These are phyloP conservation scores for Leptogaster cylindrica DNA, from an alignment of 2,888 invertebrate species.

Conservation along the genomic window DNA sequence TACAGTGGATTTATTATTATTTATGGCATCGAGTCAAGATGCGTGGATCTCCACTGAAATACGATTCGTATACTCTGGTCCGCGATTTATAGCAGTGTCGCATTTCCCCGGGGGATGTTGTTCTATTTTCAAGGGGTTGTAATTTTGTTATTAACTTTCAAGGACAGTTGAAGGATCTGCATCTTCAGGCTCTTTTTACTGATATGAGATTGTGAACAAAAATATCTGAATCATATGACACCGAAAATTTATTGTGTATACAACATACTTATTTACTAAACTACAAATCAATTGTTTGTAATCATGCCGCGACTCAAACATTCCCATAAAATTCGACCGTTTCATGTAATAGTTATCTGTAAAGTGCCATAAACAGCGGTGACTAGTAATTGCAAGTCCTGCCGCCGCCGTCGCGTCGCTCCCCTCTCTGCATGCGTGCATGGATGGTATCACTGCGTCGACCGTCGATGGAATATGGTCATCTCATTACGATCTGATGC, in stretches of 20 bases:
- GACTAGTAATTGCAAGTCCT: neutral
- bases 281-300: constrained; percentile 38
- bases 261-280: too few species aligned
- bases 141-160: constrained; percentile 7
- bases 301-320: constrained; percentile 10
- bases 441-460: constrained; percentile 7
- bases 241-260: too few species aligned
- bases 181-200: neutral
- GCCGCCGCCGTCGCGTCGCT: constrained; percentile 2
- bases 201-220: neutral
- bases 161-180: neutral
- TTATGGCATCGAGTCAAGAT: constrained; percentile 16
- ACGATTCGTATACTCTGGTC: neutral
- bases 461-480: constrained; percentile 6
- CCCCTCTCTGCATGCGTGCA: constrained; percentile 13
- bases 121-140: constrained; percentile 17
- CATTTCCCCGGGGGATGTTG: neutral
- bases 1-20: constrained; percentile 32
- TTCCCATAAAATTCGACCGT: constrained; percentile 1
- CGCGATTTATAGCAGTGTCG: constrained; percentile 19
- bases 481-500: constrained; percentile 26
- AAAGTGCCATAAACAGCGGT: neutral
- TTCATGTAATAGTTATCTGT: neutral
- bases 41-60: neutral
- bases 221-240: too few species aligned